These are phyloP conservation scores for Poecilobothrus nobilitatus DNA, from an alignment of 2,888 invertebrate species.

Conservation along the genomic window DNA sequence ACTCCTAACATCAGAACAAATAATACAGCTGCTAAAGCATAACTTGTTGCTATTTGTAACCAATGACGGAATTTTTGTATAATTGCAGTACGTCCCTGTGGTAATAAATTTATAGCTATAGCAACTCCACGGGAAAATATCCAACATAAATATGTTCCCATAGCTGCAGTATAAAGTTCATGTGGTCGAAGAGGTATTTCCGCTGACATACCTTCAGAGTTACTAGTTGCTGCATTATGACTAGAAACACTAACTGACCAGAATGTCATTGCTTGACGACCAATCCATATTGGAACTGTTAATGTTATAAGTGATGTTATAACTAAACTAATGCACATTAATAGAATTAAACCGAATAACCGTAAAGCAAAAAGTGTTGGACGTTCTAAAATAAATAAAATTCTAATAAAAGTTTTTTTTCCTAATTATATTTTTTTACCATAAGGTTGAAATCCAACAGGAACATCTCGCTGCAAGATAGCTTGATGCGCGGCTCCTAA, in stretches of 20 bases:
- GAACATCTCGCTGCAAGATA: slow-evolving; percentile 72
- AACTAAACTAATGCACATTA: slow-evolving; percentile 78
- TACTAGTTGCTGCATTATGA: slow-evolving; percentile 17
- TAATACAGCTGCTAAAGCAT: slow-evolving; percentile 62
- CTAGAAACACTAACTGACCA: slow-evolving; percentile 58
- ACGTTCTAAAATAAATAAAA: slow-evolving; percentile 41
- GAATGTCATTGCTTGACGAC: slow-evolving; percentile 72
- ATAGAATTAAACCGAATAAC: slow-evolving; percentile 56
- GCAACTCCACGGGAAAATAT: slow-evolving; percentile 74
- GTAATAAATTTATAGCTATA: slow-evolving; percentile 77
- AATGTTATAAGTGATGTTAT: slow-evolving; percentile 71
- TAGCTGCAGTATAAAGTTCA: slow-evolving; percentile 92
- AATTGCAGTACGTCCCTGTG: slow-evolving; percentile 75
- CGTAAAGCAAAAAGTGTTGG: slow-evolving; percentile 75
- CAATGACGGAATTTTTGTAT: slow-evolving; percentile 63
- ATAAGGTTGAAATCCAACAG: slow-evolving; percentile 84
- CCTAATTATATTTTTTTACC: slow-evolving; percentile 23
- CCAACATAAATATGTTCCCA: slow-evolving; percentile 92
- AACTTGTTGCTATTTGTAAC: slow-evolving; percentile 65
- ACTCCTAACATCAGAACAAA: slow-evolving; percentile 70
- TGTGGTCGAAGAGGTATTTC: slow-evolving; percentile 61
- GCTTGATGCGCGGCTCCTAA: slow-evolving; percentile 83
- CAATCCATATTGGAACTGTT: slow-evolving; percentile 84
- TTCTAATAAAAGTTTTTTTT: not conserved
- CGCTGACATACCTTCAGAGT: slow-evolving; percentile 11